Percentiles rank a stretch among this genome's conserved stretches.
These are phyloP conservation scores for Philaenus spumarius DNA, from an alignment of 1,140 invertebrate genomes.

Conservation along the genomic window DNA sequence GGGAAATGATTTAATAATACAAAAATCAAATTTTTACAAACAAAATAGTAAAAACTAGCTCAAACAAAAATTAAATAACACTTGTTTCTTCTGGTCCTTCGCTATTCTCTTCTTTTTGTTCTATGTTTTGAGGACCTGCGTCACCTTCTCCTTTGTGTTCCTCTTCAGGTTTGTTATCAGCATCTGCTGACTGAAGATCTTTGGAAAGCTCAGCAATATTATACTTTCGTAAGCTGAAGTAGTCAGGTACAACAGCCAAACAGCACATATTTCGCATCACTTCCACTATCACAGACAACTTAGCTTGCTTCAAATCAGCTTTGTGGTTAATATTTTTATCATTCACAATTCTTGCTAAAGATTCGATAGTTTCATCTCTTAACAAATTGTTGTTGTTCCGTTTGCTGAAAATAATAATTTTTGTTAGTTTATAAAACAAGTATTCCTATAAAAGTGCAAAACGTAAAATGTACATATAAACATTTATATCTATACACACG, in stretches of 20 bases:
- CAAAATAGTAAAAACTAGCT: too few relatives aligned
- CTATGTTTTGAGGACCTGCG: not conserved
- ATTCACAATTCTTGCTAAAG: constrained; percentile 58
- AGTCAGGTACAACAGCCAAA: constrained; percentile 39
- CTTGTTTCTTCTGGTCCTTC: too few relatives aligned
- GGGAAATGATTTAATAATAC: too few relatives aligned
- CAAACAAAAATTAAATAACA: too few relatives aligned
- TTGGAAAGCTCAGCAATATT: constrained; percentile 7
- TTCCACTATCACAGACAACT: constrained; percentile 70
- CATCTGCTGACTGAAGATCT: not conserved
- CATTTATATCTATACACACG: too few relatives aligned
- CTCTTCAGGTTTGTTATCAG: not conserved
- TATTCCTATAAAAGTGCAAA: too few relatives aligned
- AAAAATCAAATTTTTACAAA: too few relatives aligned
- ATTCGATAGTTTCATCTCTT: constrained; percentile 60
- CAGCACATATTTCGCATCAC: constrained; percentile 61
- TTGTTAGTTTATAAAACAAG: too few relatives aligned
- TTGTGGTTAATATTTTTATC: constrained; percentile 61
- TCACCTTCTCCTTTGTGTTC: not conserved
- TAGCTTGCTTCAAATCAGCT: constrained; percentile 64
- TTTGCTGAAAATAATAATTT: constrained; percentile 48
- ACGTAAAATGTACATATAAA: too few relatives aligned
- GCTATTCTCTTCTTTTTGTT: constrained; percentile 9
- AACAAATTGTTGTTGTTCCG: constrained; percentile 69
- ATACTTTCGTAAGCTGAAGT: not conserved